These are phyloP conservation scores for Graptemys geographica DNA, from an alignment of 2,797 vertebrate species.

Conservation along the genomic window DNA sequence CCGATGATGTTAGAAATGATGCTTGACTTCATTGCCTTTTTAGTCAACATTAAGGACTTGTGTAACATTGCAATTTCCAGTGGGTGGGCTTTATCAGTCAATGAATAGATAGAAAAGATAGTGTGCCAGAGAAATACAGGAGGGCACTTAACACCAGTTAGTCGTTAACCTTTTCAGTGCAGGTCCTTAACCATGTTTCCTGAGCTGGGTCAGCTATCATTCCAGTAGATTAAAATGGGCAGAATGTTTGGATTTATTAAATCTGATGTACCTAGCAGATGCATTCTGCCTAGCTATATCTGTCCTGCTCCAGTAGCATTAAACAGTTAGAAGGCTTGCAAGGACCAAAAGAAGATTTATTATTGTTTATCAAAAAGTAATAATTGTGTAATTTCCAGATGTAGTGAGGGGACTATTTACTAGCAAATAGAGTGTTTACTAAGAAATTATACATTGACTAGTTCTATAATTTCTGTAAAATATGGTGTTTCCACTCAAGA, in stretches of 20 bases:
- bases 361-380: rapidly evolving
- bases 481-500: neutral
- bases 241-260: neutral
- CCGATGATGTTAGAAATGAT: constrained; percentile 18
- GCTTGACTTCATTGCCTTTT: constrained; percentile 14
- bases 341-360: neutral
- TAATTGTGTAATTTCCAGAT: neutral
- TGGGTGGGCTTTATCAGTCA: neutral
- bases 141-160: neutral
- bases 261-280: neutral
- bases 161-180: neutral
- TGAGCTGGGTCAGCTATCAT: neutral
- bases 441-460: neutral
- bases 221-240: neutral
- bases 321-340: neutral
- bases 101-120: neutral
- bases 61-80: neutral
- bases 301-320: neutral
- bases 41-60: constrained; percentile 8
- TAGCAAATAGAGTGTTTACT: neutral
- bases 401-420: neutral
- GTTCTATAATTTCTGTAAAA: neutral
- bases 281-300: neutral
- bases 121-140: neutral
- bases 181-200: neutral